Base-by-base conservation (phyloP, 2,888 invertebrate species). In the Liodrosophila aerea region DNA sequence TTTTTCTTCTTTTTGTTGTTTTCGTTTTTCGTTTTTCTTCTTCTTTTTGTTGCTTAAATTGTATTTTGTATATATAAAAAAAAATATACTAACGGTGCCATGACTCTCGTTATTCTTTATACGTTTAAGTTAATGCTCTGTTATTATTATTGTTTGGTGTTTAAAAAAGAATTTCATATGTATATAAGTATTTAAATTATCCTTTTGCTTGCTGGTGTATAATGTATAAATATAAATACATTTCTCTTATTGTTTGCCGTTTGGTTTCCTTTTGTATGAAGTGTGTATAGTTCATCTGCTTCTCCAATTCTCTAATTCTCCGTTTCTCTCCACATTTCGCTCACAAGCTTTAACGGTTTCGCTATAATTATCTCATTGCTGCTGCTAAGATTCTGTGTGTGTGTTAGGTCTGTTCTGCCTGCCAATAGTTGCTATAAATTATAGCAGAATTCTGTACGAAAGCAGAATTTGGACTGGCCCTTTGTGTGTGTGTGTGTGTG, bases 81-180 rank as follows among this genome's bases (percentile, higher is more conserved):
- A 77, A 78, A 72, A 72, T 67, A 81, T 82, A 75, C 78, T 81
- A 82, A 85, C 85, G 83, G 83, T 80, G 80, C 83, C 76, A 66
- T 80, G 76, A 73, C 67, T 65, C 60, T 59, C 64, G 50, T 57
- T 16, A 2, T 31, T 52, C 11, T 22, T 22, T 22, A 22, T 22
- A 22, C 22, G 22, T 22, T 22, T 22, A 22, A 22, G 2, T 22
- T 22, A 22, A 22, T 27, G 39, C 31, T 27, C 39, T 47, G 13
- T 43, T 36, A 30, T 49, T 37, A 18, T 70, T 41, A 44, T 50
- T 46, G 39, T 51, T 57, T 76, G 33, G 46, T 70, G 56, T 71
- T 52, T 56, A 47, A 41, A 58, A 62, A 66, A 52, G 29, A 62
- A 62, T 71, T 63, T 47, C 40, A 52, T 53, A 59, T 64, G 30